Conservation (phyloP, 2,797 vertebrate species). For the Sebastes matsubarae region DNA sequence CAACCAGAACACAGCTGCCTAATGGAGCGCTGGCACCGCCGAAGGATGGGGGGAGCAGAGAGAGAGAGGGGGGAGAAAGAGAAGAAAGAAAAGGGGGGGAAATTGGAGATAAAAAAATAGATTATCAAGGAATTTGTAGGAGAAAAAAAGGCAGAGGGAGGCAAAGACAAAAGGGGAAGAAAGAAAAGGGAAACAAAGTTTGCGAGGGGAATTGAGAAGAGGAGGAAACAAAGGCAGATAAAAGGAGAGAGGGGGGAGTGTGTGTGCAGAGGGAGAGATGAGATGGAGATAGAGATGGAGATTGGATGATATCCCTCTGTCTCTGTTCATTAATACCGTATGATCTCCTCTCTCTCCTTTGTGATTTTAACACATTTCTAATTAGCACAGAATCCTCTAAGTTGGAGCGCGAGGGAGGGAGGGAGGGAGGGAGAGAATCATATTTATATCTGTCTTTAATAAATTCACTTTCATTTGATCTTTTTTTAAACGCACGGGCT, state of each 20-base stretch:
- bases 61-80: neutral
- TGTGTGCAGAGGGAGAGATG: constrained; percentile 55
- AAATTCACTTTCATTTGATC: constrained; percentile 81
- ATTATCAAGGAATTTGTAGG: constrained; percentile 51
- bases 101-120: constrained; percentile 41
- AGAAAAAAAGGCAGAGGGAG: constrained; percentile 25
- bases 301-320: constrained; percentile 80
- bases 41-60: constrained; percentile 42
- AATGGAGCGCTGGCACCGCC: constrained; percentile 91
- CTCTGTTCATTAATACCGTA: constrained; percentile 84
- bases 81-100: neutral
- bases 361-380: constrained; percentile 84
- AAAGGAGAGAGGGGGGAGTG: constrained; percentile 40
- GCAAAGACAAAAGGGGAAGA: constrained; percentile 59
- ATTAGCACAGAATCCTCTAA: constrained; percentile 79
- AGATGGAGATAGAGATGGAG: constrained; percentile 71
- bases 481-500: constrained; percentile 70
- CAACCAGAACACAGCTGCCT: constrained; percentile 91
- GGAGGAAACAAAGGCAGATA: constrained; percentile 63
- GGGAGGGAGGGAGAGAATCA: constrained; percentile 41
- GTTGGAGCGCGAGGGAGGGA: constrained; percentile 45
- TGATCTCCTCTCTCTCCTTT: constrained; percentile 77
- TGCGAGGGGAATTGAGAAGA: constrained; percentile 38
- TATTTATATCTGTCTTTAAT: constrained; percentile 82
- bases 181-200: constrained; percentile 62